These are phyloP conservation scores for Erythrocercus mccallii DNA, from an alignment of 2,113 vertebrate species.

Conservation along the genomic window DNA sequence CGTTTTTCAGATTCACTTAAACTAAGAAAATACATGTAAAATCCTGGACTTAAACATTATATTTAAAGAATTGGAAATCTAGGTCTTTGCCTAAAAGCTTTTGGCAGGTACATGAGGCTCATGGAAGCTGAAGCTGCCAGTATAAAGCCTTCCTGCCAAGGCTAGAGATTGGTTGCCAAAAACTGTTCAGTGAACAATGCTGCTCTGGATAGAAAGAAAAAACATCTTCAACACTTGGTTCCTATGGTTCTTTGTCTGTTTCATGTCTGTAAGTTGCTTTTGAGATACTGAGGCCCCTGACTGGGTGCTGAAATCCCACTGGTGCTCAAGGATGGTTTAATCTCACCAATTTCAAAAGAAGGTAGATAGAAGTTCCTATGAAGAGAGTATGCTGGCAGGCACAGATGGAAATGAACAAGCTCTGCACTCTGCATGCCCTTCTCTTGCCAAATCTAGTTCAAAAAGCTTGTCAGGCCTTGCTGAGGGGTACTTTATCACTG, in stretches of 20 bases:
- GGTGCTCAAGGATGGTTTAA: neutral
- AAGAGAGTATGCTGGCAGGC: neutral
- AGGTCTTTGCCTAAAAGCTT: slow-evolving; percentile 34
- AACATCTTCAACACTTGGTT: neutral
- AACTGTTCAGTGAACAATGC: neutral
- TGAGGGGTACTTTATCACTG: neutral
- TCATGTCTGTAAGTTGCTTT: neutral
- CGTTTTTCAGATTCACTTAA: neutral
- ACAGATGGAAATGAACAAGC: neutral
- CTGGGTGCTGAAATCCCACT: neutral
- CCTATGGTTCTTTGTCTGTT: neutral
- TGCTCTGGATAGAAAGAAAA: neutral
- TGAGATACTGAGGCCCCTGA: neutral
- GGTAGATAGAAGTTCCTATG: neutral
- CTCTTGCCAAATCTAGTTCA: neutral
- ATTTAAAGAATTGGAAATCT: slow-evolving; percentile 35
- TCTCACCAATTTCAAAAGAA: neutral
- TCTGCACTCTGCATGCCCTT: neutral
- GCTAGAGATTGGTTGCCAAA: neutral
- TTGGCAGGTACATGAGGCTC: slow-evolving; percentile 38
- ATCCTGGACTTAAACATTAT: neutral
- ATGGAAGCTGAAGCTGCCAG: slow-evolving; percentile 28
- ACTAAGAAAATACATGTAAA: slow-evolving; percentile 1
- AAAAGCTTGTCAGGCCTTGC: neutral
- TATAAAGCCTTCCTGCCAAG: neutral